Conservation (phyloP, 2,888 invertebrate genomes). For the Ennomos fuscantarius region DNA sequence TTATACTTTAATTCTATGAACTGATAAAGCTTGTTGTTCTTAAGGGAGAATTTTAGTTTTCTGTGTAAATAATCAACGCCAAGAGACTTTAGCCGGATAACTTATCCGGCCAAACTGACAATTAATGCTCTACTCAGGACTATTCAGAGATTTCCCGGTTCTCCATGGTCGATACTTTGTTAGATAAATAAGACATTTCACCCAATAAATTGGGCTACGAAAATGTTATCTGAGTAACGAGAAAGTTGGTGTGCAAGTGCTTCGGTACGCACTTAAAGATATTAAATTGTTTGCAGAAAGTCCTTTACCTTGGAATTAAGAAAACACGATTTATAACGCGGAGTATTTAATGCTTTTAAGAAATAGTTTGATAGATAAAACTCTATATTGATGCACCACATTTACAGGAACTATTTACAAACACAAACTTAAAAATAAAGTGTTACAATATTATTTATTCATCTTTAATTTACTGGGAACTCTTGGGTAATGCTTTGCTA, state of each 20-base stretch:
- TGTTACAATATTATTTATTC: too few relatives aligned
- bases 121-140: conserved; percentile 37
- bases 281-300: conserved; percentile 28
- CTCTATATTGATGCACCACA: too few relatives aligned
- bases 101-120: conserved; percentile 11
- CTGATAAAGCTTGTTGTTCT: too few relatives aligned
- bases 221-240: conserved; percentile 47
- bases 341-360: not conserved
- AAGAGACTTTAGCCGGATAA: not conserved
- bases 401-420: too few relatives aligned
- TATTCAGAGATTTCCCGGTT: conserved; percentile 63
- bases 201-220: conserved; percentile 51
- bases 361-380: too few relatives aligned
- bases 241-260: conserved; percentile 28
- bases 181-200: conserved; percentile 55
- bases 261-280: conserved; percentile 29
- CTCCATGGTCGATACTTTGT: conserved; percentile 57
- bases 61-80: too few relatives aligned
- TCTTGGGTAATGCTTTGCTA: too few relatives aligned
- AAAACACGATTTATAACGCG: not conserved
- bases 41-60: too few relatives aligned
- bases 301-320: conserved; percentile 19
- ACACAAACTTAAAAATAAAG: too few relatives aligned
- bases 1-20: too few relatives aligned
- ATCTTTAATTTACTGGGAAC: too few relatives aligned